Evolutionary conservation across 92 coral and sea anemone genomes (phyloP).

Genomic region (Epizoanthus ramosus): DNA sequence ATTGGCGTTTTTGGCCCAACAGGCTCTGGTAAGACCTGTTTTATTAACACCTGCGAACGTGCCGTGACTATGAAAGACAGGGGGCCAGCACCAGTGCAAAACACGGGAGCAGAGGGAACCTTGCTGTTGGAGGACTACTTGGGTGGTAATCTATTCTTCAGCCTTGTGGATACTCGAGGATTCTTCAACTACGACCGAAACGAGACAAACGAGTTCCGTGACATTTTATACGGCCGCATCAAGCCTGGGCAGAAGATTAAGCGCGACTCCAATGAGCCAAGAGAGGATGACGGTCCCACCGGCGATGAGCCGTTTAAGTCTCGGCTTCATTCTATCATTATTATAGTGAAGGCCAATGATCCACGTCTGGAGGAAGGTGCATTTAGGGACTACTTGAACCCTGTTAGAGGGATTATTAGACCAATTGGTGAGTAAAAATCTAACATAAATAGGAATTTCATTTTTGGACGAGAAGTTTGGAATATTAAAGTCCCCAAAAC

Average conservation of each 20-base stretch:
- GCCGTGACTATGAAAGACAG: conserved; percentile 50
- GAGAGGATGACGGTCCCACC: not conserved
- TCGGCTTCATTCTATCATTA: conserved; percentile 62
- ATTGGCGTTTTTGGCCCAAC: conserved; percentile 74
- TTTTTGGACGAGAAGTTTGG: too few species aligned
- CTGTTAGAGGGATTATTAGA: conserved; percentile 51
- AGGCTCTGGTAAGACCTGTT: conserved; percentile 75
- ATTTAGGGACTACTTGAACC: conserved; percentile 55
- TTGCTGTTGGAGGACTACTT: conserved; percentile 61
- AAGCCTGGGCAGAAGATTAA: conserved; percentile 55
- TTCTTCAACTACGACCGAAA: conserved; percentile 52
- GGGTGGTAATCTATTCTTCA: conserved; percentile 51
- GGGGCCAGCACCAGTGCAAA: conserved; percentile 48
- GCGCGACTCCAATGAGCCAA: conserved; percentile 1
- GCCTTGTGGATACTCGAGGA: conserved; percentile 68
- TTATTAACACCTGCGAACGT: conserved; percentile 66
- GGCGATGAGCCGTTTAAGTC: conserved; percentile 19
- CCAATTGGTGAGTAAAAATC: conserved; percentile 36
- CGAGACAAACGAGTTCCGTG: conserved; percentile 54
- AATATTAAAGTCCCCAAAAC: too few species aligned
- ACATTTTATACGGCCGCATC: conserved; percentile 51
- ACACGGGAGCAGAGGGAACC: conserved; percentile 61
- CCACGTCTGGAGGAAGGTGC: conserved; percentile 53
- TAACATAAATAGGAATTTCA: too few species aligned
- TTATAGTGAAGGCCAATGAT: conserved; percentile 68